Conservation (phyloP, 2,113 vertebrate species). For the Cisticola juncidis region DNA sequence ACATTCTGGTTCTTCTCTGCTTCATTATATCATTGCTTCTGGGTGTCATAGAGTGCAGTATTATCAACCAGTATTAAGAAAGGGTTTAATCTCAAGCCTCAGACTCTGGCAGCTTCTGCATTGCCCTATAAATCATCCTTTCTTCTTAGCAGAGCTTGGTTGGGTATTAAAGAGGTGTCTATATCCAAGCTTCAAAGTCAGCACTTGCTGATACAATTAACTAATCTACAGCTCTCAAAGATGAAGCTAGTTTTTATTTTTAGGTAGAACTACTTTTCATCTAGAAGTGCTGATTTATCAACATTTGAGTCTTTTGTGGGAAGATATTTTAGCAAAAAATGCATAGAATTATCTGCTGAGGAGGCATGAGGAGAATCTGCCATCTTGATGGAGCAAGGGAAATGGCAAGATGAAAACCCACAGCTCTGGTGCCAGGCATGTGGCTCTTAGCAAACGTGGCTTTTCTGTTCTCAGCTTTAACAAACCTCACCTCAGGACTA, state of each 20-base stretch:
- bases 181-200: conserved; percentile 24
- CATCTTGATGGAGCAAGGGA: neutral
- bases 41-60: neutral
- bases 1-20: neutral
- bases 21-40: neutral
- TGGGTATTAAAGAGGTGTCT: conserved; percentile 1
- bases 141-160: conserved; percentile 4
- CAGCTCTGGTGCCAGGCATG: neutral
- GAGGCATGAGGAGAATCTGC: neutral
- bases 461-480: neutral
- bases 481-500: neutral
- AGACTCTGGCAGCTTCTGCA: neutral
- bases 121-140: conserved; percentile 25
- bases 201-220: neutral
- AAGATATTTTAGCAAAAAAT: neutral
- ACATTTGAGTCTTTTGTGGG: neutral
- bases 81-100: conserved; percentile 19
- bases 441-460: neutral
- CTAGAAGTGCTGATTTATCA: neutral
- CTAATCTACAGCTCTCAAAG: neutral
- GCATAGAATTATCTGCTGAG: neutral
- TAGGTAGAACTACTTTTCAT: conserved; percentile 2
- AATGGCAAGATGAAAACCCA: neutral
- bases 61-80: conserved; percentile 3
- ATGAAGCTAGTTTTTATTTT: conserved; percentile 18